A percentile compares a stretch with the other conserved stretches of the same genome.
These are phyloP conservation scores for Cryptosula pallasiana DNA, from an alignment of 2,888 invertebrate species.

Conservation along the genomic window DNA sequence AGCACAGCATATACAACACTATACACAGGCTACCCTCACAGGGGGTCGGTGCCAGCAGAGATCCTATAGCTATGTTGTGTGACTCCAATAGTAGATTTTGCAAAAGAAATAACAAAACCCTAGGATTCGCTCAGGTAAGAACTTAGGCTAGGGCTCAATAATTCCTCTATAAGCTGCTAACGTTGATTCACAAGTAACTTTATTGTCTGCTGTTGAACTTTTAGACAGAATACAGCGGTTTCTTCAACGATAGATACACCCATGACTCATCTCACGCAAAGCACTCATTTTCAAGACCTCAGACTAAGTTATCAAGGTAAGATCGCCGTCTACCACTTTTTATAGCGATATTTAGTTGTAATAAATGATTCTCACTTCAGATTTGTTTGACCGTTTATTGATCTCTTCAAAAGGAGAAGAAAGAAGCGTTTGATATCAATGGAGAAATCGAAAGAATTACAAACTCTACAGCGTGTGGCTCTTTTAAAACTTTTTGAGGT, in stretches of 20 bases:
- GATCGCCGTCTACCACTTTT: not conserved
- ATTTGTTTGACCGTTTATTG: not conserved
- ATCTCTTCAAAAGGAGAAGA: not conserved
- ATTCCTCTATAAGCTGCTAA: too few species aligned
- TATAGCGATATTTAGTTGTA: not conserved
- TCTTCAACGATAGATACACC: slow-evolving; percentile 8
- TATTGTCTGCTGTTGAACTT: too few species aligned
- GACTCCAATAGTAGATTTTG: slow-evolving; percentile 37
- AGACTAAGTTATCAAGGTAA: slow-evolving; percentile 1
- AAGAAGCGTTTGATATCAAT: not conserved
- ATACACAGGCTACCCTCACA: slow-evolving; percentile 35
- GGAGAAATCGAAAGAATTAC: not conserved
- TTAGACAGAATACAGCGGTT: not conserved
- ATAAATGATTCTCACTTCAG: not conserved
- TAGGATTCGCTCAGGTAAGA: slow-evolving; percentile 40
- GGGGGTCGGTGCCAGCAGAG: not conserved
- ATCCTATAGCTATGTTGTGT: slow-evolving; percentile 31
- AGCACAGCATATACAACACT: slow-evolving; percentile 38
- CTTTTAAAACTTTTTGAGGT: slow-evolving; percentile 8
- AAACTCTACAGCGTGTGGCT: slow-evolving; percentile 33
- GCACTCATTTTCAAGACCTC: not conserved
- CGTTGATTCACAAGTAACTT: too few species aligned
- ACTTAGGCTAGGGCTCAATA: too few species aligned
- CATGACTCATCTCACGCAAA: too few species aligned
- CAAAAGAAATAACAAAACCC: slow-evolving; percentile 34